Percentiles rank a stretch among this genome's conserved stretches.
phyloP scores from a whole-genome alignment of 1,140 invertebrate species.

The Colletes latitarsis region DNA sequence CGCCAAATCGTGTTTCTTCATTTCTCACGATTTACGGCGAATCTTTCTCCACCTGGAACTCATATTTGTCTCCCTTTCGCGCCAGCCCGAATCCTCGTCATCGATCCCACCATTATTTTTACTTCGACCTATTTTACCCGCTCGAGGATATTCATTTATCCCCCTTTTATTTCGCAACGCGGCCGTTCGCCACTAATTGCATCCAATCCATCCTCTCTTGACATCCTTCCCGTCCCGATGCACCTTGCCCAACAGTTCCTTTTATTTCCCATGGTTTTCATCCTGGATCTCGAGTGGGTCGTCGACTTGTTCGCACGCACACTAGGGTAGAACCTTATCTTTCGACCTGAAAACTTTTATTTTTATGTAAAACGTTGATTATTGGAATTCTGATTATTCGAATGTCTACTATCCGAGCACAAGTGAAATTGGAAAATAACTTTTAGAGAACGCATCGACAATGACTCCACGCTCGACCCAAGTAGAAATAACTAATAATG shows the following conservation, averaged over 20 bases:
- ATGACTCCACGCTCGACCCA: no score
- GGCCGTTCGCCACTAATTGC: constrained; percentile 34
- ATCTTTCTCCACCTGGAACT: neutral
- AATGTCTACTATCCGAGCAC: no score
- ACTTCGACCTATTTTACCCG: constrained; percentile 32
- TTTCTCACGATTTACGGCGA: constrained; percentile 24
- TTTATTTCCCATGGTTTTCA: neutral
- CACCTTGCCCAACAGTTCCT: neutral
- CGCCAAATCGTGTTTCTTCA: neutral
- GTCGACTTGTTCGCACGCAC: no score
- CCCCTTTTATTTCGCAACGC: constrained; percentile 32
- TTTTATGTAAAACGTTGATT: no score
- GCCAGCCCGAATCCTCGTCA: constrained; percentile 1
- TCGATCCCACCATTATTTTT: constrained; percentile 47
- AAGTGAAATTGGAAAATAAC: no score
- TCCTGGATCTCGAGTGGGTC: neutral
- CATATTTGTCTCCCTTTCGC: neutral
- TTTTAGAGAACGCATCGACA: no score
- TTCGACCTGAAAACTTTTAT: no score
- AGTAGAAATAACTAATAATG: no score
- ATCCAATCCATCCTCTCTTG: constrained; percentile 12
- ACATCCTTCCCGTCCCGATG: constrained; percentile 2
- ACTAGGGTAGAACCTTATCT: no score
- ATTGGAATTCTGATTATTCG: no score
- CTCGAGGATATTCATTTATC: constrained; percentile 39